Base-by-base conservation (phyloP, 2,888 invertebrate genomes). In the Caenorhabditis afra region DNA sequence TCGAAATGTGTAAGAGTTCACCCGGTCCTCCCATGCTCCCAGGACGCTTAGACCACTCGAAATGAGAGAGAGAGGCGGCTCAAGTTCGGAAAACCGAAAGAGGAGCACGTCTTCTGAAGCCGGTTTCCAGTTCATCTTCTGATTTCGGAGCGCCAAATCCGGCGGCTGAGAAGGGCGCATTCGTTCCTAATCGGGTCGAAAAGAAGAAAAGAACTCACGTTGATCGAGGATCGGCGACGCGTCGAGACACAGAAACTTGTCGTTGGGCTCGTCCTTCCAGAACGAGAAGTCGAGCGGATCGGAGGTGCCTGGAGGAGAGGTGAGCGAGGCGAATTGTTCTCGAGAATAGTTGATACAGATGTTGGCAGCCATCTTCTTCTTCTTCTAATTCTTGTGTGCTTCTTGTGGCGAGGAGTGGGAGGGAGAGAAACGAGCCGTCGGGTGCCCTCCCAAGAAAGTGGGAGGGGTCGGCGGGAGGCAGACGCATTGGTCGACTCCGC, bases 221-320 rank as follows among this genome's bases (percentile, higher is more conserved):
- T 52, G 23, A 5, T 59, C 58, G 29, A 29, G 29, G 20, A 44
- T 23, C 18, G 73, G 64, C 18, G 59, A 57, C 39, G 57, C 2
- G 35, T 74, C 65, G 11, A 65, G 45, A 11, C 65, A 58, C 14
- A 59, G 41, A 37, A 50, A 74, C 49, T 64, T 74, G 55, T 58
- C 65, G 47, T 8, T 18, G 18, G 50, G 55, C 16, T 65, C 65
- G 59, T 74, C 71, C 49, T 71, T 71, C 71, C 71, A 71, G 1
- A n/a, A 61, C 11, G 45, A 39, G 14, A 61, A 14, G 44, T 66
- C 75, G 39, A 64, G 61, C 29, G 29, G 29, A 37, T 73, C 81
- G n/a, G 81, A 81, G 10, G 82, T 70, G 41, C 79, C 82, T 52
- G 82, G 79, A n/a, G n/a, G n/a, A 65, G 79, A 76, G 12, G 61